Evolutionary conservation across 2,113 vertebrate genomes (phyloP).

Genomic region (Chauna torquata): DNA sequence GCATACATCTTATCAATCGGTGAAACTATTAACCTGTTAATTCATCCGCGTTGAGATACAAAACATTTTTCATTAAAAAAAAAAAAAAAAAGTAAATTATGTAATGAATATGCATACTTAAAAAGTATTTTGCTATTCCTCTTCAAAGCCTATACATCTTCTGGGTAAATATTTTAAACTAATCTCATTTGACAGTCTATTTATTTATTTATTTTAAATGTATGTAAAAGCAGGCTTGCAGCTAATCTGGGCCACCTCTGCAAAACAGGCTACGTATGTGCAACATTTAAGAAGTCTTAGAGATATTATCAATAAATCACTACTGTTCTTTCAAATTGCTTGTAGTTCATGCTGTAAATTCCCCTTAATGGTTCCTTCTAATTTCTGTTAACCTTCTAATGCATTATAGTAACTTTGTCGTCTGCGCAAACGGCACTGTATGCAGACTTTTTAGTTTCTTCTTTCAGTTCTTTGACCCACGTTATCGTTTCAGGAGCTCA

Average conservation of each 20-base stretch:
- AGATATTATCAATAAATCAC: not conserved
- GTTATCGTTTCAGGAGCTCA: not conserved
- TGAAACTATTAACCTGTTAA: slow-evolving; percentile 16
- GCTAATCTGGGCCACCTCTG: slow-evolving; percentile 18
- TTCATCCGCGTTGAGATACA: not conserved
- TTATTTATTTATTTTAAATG: slow-evolving; percentile 41
- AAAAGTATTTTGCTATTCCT: slow-evolving; percentile 9
- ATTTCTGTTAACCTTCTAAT: not conserved
- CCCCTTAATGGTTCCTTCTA: not conserved
- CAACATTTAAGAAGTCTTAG: not conserved
- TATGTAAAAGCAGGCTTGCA: not conserved
- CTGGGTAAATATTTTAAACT: slow-evolving; percentile 36
- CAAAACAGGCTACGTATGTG: not conserved
- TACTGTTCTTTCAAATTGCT: not conserved
- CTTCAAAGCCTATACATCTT: not conserved
- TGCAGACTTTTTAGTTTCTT: slow-evolving; percentile 19
- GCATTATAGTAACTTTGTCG: not conserved
- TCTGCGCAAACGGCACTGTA: not conserved
- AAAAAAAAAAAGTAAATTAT: not conserved
- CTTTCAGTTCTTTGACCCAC: slow-evolving; percentile 14
- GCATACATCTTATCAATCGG: not conserved
- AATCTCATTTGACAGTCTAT: slow-evolving; percentile 8
- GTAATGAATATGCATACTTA: not conserved
- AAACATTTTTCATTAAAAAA: not conserved
- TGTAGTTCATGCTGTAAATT: not conserved